These are phyloP conservation scores for Lochmaea capreae DNA, from an alignment of 2,888 invertebrate species.

Conservation along the genomic window DNA sequence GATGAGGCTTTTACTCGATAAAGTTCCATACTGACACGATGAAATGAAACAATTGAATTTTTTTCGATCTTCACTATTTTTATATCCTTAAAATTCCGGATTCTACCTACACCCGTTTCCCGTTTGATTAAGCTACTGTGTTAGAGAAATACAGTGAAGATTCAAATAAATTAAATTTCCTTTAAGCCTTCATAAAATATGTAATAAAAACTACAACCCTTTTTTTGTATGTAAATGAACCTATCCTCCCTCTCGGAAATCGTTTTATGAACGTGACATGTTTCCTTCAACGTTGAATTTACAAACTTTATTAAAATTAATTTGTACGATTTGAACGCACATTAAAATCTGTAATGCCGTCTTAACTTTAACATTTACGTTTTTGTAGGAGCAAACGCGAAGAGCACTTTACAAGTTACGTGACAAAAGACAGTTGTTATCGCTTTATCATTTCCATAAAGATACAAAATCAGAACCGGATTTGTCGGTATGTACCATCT, in stretches of 20 bases:
- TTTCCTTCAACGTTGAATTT: conserved; percentile 2
- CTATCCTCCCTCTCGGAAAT: too few species aligned
- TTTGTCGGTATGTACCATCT: neutral
- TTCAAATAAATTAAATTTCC: too few species aligned
- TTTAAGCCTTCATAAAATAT: too few species aligned
- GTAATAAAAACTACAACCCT: neutral
- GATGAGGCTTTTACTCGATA: too few species aligned
- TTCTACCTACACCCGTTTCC: too few species aligned
- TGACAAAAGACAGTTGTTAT: conserved; percentile 50
- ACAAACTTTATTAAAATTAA: conserved; percentile 9
- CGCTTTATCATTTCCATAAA: conserved; percentile 43
- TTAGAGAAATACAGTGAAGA: too few species aligned
- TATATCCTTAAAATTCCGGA: too few species aligned
- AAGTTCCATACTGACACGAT: too few species aligned
- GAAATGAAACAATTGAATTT: too few species aligned
- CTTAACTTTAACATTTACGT: conserved; percentile 18
- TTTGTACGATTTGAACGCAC: conserved; percentile 4
- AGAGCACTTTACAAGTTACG: conserved; percentile 48
- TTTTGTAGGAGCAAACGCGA: conserved; percentile 33
- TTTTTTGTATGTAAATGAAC: neutral
- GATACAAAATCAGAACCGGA: conserved; percentile 13
- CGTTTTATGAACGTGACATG: neutral
- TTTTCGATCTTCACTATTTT: too few species aligned
- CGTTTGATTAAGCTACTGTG: too few species aligned
- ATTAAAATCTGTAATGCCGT: conserved; percentile 27